Percentiles rank a stretch among this genome's conserved stretches.
Evolutionary conservation across 2,797 vertebrate genomes (phyloP).

Genomic region (Sibirionetta formosa): DNA sequence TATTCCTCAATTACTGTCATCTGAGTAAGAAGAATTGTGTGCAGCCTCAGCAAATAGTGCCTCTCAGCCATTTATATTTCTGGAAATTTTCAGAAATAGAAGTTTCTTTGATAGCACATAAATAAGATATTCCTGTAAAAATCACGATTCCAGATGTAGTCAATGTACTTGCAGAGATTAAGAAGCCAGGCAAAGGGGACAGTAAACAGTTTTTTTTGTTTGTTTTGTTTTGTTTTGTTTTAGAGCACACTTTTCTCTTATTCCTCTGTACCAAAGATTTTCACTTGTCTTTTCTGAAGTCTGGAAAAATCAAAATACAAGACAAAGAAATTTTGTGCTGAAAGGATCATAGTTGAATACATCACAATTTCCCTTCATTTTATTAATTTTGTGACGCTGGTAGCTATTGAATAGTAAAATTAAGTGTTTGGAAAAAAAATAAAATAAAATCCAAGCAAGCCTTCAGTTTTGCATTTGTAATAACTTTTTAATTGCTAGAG

Average conservation of each 20-base stretch:
- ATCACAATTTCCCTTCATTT: neutral
- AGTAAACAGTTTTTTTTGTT: accelerated
- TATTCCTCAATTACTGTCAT: neutral
- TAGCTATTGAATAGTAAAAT: neutral
- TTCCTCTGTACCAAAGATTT: accelerated
- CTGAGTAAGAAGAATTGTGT: neutral
- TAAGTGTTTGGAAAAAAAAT: neutral
- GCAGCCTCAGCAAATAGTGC: neutral
- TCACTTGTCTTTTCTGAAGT: neutral
- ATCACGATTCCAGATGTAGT: neutral
- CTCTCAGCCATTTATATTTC: neutral
- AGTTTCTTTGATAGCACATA: neutral
- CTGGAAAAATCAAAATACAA: neutral
- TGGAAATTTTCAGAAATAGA: neutral
- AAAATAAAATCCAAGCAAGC: neutral
- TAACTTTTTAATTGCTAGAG: neutral
- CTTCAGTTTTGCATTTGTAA: neutral
- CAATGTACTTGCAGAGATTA: neutral
- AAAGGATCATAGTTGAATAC: neutral
- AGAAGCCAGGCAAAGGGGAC: neutral
- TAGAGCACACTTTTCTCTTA: neutral
- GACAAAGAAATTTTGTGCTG: neutral
- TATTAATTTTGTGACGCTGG: neutral
- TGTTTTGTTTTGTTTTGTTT: accelerated
- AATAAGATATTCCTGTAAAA: neutral